These are phyloP conservation scores for Cyanoliseus patagonus DNA, from an alignment of 2,113 vertebrate species.

Conservation along the genomic window DNA sequence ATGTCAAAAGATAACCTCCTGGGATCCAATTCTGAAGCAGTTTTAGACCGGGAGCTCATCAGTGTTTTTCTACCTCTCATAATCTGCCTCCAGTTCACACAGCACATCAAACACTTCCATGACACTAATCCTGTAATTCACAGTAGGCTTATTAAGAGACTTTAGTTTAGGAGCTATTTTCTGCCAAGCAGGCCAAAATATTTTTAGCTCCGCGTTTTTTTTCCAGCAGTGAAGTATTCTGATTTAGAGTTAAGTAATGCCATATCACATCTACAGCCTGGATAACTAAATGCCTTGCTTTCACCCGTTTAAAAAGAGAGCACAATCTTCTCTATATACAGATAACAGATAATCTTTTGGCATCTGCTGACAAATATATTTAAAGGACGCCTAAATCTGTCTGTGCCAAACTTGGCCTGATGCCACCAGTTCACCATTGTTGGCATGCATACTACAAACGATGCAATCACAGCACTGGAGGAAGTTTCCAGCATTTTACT, in stretches of 20 bases:
- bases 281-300: conserved; percentile 12
- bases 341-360: conserved; percentile 31
- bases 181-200: background rate
- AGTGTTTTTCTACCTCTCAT: background rate
- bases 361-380: conserved; percentile 29
- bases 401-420: conserved; percentile 27
- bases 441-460: background rate
- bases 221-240: background rate
- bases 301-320: background rate
- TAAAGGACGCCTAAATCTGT: conserved; percentile 40
- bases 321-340: background rate
- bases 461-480: conserved; percentile 1
- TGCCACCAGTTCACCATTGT: conserved; percentile 30
- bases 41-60: background rate
- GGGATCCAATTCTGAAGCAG: background rate
- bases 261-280: background rate
- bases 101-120: background rate
- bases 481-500: conserved; percentile 1
- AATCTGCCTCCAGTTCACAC: background rate
- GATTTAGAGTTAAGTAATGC: background rate
- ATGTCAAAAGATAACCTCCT: background rate
- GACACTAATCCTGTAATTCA: background rate
- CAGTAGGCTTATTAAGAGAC: background rate
- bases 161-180: background rate
- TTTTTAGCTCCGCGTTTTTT: background rate